phyloP scores from a whole-genome alignment of 2,113 vertebrate genomes.

The Mohoua ochrocephala region DNA sequence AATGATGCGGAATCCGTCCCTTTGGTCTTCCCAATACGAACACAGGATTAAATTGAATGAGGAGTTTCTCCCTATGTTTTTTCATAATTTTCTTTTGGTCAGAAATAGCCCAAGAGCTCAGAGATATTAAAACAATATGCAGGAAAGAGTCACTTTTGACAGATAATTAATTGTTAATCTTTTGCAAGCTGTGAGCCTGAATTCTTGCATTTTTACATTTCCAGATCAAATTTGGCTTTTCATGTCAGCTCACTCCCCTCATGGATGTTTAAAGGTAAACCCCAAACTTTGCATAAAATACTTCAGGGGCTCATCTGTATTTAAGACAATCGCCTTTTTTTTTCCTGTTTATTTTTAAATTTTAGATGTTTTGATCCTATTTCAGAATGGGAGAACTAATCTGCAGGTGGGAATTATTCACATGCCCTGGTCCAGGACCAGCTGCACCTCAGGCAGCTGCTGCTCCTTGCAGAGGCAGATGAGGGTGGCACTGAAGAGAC shows the following conservation, averaged over 20 bases:
- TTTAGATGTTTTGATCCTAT: neutral
- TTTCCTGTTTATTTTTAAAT: neutral
- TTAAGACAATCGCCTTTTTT: neutral
- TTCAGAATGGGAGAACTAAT: neutral
- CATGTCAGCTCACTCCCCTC: neutral
- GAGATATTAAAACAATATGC: neutral
- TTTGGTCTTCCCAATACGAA: neutral
- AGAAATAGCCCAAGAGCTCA: neutral
- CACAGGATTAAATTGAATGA: neutral
- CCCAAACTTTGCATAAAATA: neutral
- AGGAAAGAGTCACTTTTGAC: neutral
- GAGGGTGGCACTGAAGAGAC: neutral
- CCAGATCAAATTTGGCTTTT: neutral
- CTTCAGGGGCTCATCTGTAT: neutral
- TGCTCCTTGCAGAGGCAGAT: fast-evolving
- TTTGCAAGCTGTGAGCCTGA: neutral
- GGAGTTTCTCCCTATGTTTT: neutral
- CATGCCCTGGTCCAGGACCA: neutral
- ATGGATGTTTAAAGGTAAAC: neutral
- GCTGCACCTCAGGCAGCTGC: neutral
- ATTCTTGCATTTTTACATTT: neutral
- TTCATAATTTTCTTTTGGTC: neutral
- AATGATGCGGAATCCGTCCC: neutral
- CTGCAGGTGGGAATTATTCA: neutral
- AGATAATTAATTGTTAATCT: neutral